Percentiles rank a stretch among this genome's conserved stretches.
Conservation (phyloP, 1,140 invertebrate species). For the Gonioctena quinquepunctata region DNA sequence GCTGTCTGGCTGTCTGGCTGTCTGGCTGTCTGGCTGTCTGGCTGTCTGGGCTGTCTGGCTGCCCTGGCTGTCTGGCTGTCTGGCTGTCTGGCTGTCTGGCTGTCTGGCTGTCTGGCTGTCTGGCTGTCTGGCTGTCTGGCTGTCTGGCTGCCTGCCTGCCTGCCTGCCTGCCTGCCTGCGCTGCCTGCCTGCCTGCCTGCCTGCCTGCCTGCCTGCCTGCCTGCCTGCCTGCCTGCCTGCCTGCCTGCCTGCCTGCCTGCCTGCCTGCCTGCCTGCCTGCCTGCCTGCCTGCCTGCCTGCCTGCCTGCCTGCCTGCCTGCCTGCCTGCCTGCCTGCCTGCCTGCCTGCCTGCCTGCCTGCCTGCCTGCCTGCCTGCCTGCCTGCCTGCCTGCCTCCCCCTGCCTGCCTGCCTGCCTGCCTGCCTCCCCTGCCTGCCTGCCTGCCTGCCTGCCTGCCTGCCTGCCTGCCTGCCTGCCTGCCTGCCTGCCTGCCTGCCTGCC, state of each 20-base stretch:
- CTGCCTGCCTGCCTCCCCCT: neutral
- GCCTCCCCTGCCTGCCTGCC: no score
- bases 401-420: neutral
- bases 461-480: neutral
- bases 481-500: neutral
- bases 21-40: no score
- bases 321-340: neutral
- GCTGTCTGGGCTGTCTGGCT: neutral
- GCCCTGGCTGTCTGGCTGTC: no score
- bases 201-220: neutral
- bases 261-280: neutral
- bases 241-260: neutral
- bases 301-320: neutral
- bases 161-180: no score
- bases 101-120: no score
- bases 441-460: neutral
- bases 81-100: no score
- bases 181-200: no score
- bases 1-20: no score
- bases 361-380: neutral
- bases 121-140: no score
- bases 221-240: neutral
- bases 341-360: neutral
- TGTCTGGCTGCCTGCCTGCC: neutral
- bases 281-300: neutral